Conservation (phyloP, 2,113 vertebrate species). For the Sardina pilchardus region DNA sequence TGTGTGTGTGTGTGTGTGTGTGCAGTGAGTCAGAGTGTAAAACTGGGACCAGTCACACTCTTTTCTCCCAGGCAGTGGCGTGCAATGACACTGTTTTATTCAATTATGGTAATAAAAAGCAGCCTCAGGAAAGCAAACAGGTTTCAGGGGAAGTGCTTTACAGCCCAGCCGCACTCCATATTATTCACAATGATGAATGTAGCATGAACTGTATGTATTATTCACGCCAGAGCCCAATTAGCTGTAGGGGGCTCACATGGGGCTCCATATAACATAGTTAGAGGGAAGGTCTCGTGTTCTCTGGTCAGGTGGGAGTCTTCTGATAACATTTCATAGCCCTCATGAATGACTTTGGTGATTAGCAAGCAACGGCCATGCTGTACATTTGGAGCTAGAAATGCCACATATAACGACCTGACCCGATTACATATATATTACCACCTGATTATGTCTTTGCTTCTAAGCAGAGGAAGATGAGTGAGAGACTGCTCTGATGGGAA, state of each 20-base stretch:
- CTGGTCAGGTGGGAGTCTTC: too few species aligned
- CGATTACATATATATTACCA: neutral
- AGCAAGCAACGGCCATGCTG: too few species aligned
- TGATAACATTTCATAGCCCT: too few species aligned
- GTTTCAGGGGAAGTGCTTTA: slow-evolving; percentile 12
- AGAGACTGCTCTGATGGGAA: neutral
- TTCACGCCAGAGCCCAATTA: neutral
- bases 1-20: slow-evolving; percentile 23
- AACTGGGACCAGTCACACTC: slow-evolving; percentile 33
- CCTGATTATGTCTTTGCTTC: neutral
- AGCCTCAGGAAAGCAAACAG: slow-evolving; percentile 51
- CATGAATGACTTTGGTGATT: too few species aligned
- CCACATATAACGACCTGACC: too few species aligned
- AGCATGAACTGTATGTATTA: slow-evolving; percentile 10
- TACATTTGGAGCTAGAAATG: too few species aligned
- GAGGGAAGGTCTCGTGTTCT: too few species aligned
- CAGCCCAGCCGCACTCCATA: neutral
- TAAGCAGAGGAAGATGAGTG: neutral
- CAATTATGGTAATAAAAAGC: slow-evolving; percentile 63
- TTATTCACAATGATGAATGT: slow-evolving; percentile 26
- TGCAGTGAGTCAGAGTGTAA: slow-evolving; percentile 16
- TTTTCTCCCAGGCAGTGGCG: slow-evolving; percentile 43
- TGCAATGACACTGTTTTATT: slow-evolving; percentile 60
- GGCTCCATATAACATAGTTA: too few species aligned
- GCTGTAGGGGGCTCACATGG: neutral